phyloP scores from a whole-genome alignment of 2,888 invertebrate species.

The Erebia epiphron region DNA sequence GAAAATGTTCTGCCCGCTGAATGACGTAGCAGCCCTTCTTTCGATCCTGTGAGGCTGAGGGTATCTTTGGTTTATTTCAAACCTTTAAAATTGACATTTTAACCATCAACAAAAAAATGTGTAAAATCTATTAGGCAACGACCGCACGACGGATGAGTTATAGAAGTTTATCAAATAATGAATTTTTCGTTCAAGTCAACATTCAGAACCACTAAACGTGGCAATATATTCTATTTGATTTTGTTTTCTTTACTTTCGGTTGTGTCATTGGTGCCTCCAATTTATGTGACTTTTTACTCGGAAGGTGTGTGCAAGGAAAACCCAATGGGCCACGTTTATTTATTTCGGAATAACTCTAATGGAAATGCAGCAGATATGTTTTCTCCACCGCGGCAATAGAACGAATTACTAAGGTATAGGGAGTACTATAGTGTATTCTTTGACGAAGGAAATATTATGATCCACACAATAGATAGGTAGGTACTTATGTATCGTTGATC shows the following conservation, averaged over 20 bases:
- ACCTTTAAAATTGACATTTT: no score
- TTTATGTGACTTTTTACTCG: slow-evolving; percentile 60
- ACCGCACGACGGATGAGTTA: background rate
- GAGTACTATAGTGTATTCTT: no score
- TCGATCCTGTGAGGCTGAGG: no score
- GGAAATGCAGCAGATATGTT: slow-evolving; percentile 9
- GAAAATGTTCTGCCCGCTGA: no score
- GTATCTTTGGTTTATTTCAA: no score
- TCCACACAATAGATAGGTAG: slow-evolving; percentile 60
- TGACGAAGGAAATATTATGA: slow-evolving; percentile 4
- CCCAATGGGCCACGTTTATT: slow-evolving; percentile 57
- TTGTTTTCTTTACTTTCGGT: slow-evolving; percentile 56
- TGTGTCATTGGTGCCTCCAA: slow-evolving; percentile 56
- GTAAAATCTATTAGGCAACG: slow-evolving; percentile 27
- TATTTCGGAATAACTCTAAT: slow-evolving; percentile 41
- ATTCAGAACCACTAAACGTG: slow-evolving; percentile 37
- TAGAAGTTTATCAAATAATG: slow-evolving; percentile 32
- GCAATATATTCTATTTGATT: slow-evolving; percentile 47
- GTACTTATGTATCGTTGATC: slow-evolving; percentile 35
- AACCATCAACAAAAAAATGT: no score
- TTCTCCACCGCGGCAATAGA: slow-evolving; percentile 8
- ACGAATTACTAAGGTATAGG: no score
- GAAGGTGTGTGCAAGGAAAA: slow-evolving; percentile 56
- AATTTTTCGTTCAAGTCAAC: slow-evolving; percentile 26
- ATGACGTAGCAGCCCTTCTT: no score